Base-by-base conservation (phyloP, 2,888 invertebrate genomes). In the Sinelater perroti region DNA sequence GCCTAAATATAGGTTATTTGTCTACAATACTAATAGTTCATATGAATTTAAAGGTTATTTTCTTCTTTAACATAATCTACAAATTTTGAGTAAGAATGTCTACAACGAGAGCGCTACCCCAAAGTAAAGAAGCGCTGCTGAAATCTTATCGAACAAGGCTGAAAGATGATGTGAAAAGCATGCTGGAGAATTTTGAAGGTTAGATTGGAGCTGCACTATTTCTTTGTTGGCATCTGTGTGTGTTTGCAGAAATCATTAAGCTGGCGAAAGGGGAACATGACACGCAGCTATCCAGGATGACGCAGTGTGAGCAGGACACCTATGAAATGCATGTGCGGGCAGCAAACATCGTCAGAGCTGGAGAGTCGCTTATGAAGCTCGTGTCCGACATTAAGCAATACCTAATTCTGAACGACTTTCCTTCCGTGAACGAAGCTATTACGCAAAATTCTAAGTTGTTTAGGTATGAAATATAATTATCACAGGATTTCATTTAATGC, bases 331-430 rank as follows among this genome's bases (percentile, higher is more conserved):
- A 96, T 81, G 96, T 97, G 1, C 81, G 97, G 72, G 93, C 97
- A 20, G 93, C 97, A 3, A 97, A 97, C 76, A 97, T 97, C 73
- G 96, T 97, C 0, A 83, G 97, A 70, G 97, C 98, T 56, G 96
- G 95, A 1, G 97, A 98, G 81, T 96, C 97, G 0, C 78, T 99
- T 16, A 94, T 97, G 91, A 97, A 97, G 78, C 81, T 99, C 18
- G 96, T 97, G 0, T 95, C 97, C 0, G 97, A 98, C 75, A 93
- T 99, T 61, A 98, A 98, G 73, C 97, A 99, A 75, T 99, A 97
- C 78, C 82, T 98, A 35, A 97, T 98, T 70, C 83, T 99, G 13
- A 98, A 98, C 77, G 98, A 99, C 79, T 99, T 99, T 75, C 96
- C 96, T 35, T 96, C 97, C 1, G 95, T 98, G 0, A 98, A 98